Percentiles rank a stretch among this genome's conserved stretches.
Evolutionary conservation across 1,140 invertebrate species (phyloP).

Genomic region (Drosophila nigrodunni): DNA sequence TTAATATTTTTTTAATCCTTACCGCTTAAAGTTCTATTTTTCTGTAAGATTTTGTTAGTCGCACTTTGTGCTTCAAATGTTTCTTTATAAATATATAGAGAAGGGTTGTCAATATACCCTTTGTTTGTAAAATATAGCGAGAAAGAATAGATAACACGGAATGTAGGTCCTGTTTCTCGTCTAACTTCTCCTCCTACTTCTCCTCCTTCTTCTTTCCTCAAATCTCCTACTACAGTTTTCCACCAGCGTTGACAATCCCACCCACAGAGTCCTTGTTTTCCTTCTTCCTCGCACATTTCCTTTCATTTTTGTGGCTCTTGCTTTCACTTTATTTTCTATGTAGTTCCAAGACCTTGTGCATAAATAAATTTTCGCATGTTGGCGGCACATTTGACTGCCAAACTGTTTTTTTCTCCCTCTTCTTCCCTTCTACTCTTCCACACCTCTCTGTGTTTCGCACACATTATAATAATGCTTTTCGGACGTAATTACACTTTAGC

Average conservation of each 20-base stretch:
- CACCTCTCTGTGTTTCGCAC: constrained; percentile 19
- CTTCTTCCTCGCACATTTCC: constrained; percentile 35
- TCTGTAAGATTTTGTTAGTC: no score
- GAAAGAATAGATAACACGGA: constrained; percentile 38
- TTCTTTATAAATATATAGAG: no score
- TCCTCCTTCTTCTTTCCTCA: constrained; percentile 1
- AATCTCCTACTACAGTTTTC: constrained; percentile 11
- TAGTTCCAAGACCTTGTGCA: constrained; percentile 43
- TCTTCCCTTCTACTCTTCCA: not conserved
- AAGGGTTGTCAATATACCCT: no score
- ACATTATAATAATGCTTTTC: constrained; percentile 56
- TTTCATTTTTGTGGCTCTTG: constrained; percentile 5
- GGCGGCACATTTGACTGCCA: constrained; percentile 57
- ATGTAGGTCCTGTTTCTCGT: constrained; percentile 24
- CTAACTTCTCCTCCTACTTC: not conserved
- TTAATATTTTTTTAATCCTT: no score
- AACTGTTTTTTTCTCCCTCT: constrained; percentile 14
- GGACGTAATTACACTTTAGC: constrained; percentile 61
- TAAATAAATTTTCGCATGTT: constrained; percentile 67
- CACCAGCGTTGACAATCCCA: constrained; percentile 40
- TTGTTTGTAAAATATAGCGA: not conserved
- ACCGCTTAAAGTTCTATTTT: no score
- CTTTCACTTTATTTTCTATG: constrained; percentile 30
- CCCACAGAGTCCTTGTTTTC: constrained; percentile 32
- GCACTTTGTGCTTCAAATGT: no score